A percentile compares a stretch with the other conserved stretches of the same genome.
Evolutionary conservation across 2,888 invertebrate genomes (phyloP).

Genomic region (Steinernema hermaphroditum): DNA sequence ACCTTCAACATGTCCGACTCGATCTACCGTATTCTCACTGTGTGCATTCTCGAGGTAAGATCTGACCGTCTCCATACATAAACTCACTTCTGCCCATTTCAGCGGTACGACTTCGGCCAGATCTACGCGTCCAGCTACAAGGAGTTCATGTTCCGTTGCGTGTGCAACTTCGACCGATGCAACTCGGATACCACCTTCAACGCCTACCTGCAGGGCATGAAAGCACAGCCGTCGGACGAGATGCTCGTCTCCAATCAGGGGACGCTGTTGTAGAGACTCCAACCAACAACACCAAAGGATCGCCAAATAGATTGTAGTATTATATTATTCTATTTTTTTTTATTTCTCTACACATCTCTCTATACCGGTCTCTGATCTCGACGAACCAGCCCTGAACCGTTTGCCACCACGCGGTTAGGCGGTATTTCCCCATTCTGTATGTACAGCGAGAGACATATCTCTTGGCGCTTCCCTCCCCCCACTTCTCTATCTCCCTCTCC

Average conservation of each 20-base stretch:
- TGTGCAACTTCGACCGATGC: slow-evolving; percentile 40
- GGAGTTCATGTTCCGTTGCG: slow-evolving; percentile 40
- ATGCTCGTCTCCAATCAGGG: slow-evolving; percentile 10
- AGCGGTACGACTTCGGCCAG: slow-evolving; percentile 38
- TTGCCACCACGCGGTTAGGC: too few species aligned
- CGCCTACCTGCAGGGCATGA: slow-evolving; percentile 32
- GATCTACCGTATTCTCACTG: slow-evolving; percentile 34
- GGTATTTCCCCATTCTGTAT: too few species aligned
- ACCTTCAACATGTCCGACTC: slow-evolving; percentile 27
- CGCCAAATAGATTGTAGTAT: too few species aligned
- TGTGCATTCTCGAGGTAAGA: slow-evolving; percentile 37
- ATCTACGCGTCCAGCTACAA: slow-evolving; percentile 33
- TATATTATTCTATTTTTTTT: too few species aligned
- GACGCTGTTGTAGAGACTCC: not conserved
- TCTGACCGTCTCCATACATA: too few species aligned
- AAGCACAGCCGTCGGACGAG: not conserved
- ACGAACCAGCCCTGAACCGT: too few species aligned
- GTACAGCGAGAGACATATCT: too few species aligned
- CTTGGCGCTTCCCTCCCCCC: too few species aligned
- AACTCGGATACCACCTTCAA: slow-evolving; percentile 34
- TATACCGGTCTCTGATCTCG: slow-evolving; percentile 7
- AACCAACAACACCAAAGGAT: too few species aligned
- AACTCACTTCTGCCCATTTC: slow-evolving; percentile 6
- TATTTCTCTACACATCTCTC: not conserved
- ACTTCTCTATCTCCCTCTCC: too few species aligned